Base-by-base conservation (phyloP, 1,140 invertebrate species). In the Drosophila busckii region DNA sequence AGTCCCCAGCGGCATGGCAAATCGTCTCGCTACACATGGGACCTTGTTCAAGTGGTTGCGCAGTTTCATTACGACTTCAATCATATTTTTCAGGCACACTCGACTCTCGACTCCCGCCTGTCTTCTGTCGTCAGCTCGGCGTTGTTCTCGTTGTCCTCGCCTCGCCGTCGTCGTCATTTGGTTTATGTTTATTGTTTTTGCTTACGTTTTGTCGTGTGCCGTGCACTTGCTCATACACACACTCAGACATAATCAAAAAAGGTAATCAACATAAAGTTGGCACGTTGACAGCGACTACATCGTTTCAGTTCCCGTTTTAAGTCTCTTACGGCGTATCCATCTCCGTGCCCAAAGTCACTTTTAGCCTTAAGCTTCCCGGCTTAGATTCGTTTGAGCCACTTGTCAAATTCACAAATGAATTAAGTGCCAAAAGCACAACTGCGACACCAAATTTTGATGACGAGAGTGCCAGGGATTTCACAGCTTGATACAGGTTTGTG, bases 171-270 rank as follows among this genome's bases (percentile, higher is more conserved):
- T 31, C 55, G 46, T 61, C 55, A 68, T 68, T 75, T 82, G 76
- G 76, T 82, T 82, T 82, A 82, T 82, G 70, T 82, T 82, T 82
- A 82, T 82, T 82, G 75, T 82, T 82, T 75, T 82, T 82, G 67
- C 61, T 35, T 69, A 62, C 67, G 70, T 67, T 76, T 32, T 44
- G 75, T 69, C 75, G 64, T 75, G 60, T 56, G 69, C 76, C 70
- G 42, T 45, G 34, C 26, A 46, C 55, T 49, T 46, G 40, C 50
- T 13, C 61, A 25, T 26, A 46, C 67, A 56, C 65, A 66, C 69
- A 70, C 62, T 64, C 49, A 67, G 65, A 75, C 75, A 82, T 75
- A 82, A 80, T 82, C 75, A 82, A 82, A 82, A 82, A 82, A 82
- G 75, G 75, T 75, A 82, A 82, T 82, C 75, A 82, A 82, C 75